phyloP scores from a whole-genome alignment of 1,140 invertebrate species.

The Ips nitidus region DNA sequence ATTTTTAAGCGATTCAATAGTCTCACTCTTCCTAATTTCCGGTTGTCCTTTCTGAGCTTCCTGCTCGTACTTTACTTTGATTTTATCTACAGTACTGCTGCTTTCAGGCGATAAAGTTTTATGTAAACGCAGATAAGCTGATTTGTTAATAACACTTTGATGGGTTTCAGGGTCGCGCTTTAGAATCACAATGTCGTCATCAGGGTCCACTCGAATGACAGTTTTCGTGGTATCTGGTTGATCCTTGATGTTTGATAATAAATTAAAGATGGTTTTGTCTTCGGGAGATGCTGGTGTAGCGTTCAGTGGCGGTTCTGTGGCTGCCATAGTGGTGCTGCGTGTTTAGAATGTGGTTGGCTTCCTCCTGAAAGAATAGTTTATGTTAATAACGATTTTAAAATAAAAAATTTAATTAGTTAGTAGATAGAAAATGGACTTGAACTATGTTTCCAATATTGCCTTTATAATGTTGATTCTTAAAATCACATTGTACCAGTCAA shows the following conservation, averaged over 20 bases:
- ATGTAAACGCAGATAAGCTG: slow-evolving; percentile 44
- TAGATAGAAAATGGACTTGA: no score
- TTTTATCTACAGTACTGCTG: slow-evolving; percentile 32
- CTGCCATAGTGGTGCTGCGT: slow-evolving; percentile 15
- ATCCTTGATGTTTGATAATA: slow-evolving; percentile 22
- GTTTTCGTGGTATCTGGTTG: neutral
- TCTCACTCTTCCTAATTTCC: slow-evolving; percentile 12
- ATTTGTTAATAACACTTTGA: slow-evolving; percentile 37
- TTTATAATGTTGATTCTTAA: no score
- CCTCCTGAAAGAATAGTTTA: slow-evolving; percentile 32
- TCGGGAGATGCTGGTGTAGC: neutral
- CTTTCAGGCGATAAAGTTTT: slow-evolving; percentile 32
- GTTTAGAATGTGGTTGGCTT: slow-evolving; percentile 14
- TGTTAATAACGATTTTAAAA: neutral
- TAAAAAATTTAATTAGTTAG: no score
- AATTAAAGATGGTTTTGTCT: slow-evolving; percentile 27
- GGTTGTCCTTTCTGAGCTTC: neutral
- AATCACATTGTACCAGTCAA: no score
- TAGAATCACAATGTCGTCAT: slow-evolving; percentile 39
- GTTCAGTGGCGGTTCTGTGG: slow-evolving; percentile 8
- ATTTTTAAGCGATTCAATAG: slow-evolving; percentile 33
- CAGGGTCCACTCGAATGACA: slow-evolving; percentile 7
- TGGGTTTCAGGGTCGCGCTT: slow-evolving; percentile 29
- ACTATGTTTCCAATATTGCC: no score
- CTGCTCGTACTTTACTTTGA: slow-evolving; percentile 41